Conservation (phyloP, 1,140 invertebrate genomes). For the Campoletis sonorensis region DNA sequence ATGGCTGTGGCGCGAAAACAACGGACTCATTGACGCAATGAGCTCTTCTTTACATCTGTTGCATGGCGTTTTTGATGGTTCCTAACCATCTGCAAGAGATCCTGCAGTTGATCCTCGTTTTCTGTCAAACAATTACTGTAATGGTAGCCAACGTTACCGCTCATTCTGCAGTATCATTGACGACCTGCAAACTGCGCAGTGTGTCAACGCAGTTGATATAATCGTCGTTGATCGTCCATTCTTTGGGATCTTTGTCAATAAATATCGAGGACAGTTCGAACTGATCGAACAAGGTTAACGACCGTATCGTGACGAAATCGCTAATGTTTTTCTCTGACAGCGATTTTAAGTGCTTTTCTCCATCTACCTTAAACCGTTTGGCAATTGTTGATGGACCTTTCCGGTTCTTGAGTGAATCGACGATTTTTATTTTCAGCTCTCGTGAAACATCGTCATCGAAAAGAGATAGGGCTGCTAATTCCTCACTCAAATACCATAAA, state of each 20-base stretch:
- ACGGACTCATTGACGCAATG: too few species aligned
- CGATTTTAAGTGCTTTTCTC: constrained; percentile 1
- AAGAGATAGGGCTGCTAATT: constrained; percentile 47
- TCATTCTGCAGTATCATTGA: constrained; percentile 49
- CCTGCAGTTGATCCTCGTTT: constrained; percentile 47
- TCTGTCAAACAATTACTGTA: constrained; percentile 37
- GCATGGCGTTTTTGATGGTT: not conserved
- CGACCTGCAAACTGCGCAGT: constrained; percentile 34
- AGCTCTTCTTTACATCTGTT: too few species aligned
- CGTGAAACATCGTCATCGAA: constrained; percentile 49
- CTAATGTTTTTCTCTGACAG: constrained; percentile 34
- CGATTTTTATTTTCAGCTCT: constrained; percentile 47
- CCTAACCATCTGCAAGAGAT: constrained; percentile 28
- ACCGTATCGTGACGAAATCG: constrained; percentile 31
- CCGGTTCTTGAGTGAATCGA: constrained; percentile 17
- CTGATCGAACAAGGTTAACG: not conserved
- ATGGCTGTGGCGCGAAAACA: too few species aligned
- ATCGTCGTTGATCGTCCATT: constrained; percentile 14
- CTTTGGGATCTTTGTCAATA: constrained; percentile 7
- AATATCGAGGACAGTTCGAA: not conserved
- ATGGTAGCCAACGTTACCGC: constrained; percentile 40
- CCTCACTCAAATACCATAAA: constrained; percentile 55
- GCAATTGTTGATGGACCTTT: not conserved
- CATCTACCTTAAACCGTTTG: constrained; percentile 15
- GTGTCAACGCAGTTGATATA: constrained; percentile 13